Conservation (phyloP, 1,140 invertebrate genomes). For the Halictus rubicundus region DNA sequence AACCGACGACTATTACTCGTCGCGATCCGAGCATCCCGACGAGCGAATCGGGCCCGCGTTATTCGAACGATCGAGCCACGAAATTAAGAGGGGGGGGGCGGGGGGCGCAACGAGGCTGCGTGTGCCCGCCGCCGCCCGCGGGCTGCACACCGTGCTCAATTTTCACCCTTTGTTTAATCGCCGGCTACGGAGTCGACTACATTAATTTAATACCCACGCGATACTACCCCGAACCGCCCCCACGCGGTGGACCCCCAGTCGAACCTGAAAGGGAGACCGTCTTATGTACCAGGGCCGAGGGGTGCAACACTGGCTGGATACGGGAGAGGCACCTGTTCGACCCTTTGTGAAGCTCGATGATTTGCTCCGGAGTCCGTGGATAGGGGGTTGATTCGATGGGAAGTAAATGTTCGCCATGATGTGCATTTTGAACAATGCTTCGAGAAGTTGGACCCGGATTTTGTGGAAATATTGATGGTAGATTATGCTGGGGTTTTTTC, state of each 20-base stretch:
- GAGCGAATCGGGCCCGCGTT: constrained; percentile 32
- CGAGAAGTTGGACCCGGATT: too few relatives aligned
- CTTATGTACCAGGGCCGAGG: constrained; percentile 29
- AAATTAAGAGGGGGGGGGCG: constrained; percentile 20
- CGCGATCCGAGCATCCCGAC: neutral
- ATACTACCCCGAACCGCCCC: constrained; percentile 8
- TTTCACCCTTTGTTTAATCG: constrained; percentile 81
- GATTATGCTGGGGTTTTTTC: too few relatives aligned
- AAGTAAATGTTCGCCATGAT: too few relatives aligned
- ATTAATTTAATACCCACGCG: constrained; percentile 77
- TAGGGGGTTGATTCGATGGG: too few relatives aligned
- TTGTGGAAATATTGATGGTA: too few relatives aligned
- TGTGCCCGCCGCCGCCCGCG: constrained; percentile 20
- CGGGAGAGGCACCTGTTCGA: constrained; percentile 25
- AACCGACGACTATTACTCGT: neutral
- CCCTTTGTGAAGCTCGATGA: neutral
- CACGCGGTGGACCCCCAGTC: constrained; percentile 29
- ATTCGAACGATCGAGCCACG: constrained; percentile 43
- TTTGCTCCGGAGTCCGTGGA: neutral
- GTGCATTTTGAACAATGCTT: too few relatives aligned
- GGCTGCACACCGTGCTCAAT: constrained; percentile 68
- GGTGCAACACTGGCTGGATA: neutral
- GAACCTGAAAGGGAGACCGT: constrained; percentile 28
- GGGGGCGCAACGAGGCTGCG: constrained; percentile 18
- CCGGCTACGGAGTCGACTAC: constrained; percentile 74